Evolutionary conservation across 1,140 invertebrate genomes (phyloP), one percentile per base, ranked within the genome.

Genomic region (Meteorus sp.): DNA sequence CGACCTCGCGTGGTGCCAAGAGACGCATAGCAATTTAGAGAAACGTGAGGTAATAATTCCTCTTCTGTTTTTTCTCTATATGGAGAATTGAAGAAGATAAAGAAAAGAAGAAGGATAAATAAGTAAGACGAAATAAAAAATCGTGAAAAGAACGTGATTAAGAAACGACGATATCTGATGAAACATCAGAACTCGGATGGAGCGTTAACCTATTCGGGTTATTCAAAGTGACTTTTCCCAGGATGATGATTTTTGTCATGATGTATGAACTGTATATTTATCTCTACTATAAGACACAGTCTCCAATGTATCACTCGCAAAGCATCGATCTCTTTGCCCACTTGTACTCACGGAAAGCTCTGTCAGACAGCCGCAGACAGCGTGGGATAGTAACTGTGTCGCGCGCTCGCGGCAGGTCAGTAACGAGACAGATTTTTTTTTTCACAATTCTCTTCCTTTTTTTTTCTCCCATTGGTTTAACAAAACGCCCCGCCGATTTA

Each of bases 1-100:
- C 64, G 67, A 70, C 71, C 71, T 66, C 63, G 53, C 20, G 25
- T 35, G 58, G 9, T 29, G 9, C 9, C 27, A 56, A 61, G 56
- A 60, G 64, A 62, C 60, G 70, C 70, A 73, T 72, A 71, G 68
- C 70, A 67, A 73, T 69, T 64, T 59, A 13, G 41, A 19, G 17
- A 19, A 20, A 20, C 17, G 43, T 20, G 15, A 31, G 17, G 7
- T 25, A 19, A 22, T 33, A 33, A 7, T 9, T 33, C 8, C 31
- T 33, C 8, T n/a, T 9, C 13, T 39, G 1, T 15, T 5, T 11
- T 11, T 15, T n/a, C 17, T 13, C n/a, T 39, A 15, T 39, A 15
- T 39, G 7, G 35, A 39, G n/a, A 39, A 39, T 11, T 3, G 17
- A 39, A 39, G n/a, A 39, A 3, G n/a, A n/a, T 15, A 15, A 39